Percentiles rank a stretch among this genome's conserved stretches.
Evolutionary conservation across 1,140 invertebrate species (phyloP).

Genomic region (Drosophila elegans): DNA sequence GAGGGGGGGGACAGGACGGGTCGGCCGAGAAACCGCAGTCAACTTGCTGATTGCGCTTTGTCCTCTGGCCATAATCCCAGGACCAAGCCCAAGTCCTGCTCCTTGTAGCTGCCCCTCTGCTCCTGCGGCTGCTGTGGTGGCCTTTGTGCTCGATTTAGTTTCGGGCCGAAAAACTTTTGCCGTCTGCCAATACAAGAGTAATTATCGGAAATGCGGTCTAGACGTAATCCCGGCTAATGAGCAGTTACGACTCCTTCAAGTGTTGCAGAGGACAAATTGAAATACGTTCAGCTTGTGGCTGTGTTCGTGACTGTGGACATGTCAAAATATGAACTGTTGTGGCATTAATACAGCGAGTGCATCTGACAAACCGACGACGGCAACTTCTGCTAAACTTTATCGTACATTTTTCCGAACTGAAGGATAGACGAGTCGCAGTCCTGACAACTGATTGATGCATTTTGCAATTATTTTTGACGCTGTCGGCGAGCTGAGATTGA

Average conservation of each 20-base stretch:
- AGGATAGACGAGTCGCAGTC: constrained; percentile 42
- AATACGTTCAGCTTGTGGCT: constrained; percentile 16
- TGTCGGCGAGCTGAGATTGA: constrained; percentile 66
- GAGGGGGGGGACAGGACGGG: not conserved
- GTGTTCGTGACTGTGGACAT: constrained; percentile 17
- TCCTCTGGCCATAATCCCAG: constrained; percentile 57
- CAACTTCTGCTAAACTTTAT: constrained; percentile 43
- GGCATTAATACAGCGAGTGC: constrained; percentile 50
- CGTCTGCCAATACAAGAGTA: constrained; percentile 74
- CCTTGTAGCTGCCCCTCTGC: not conserved
- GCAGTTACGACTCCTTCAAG: constrained; percentile 58
- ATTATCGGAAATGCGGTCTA: constrained; percentile 81
- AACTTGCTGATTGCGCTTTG: constrained; percentile 75
- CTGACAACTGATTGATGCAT: constrained; percentile 80
- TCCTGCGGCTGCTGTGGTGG: constrained; percentile 55
- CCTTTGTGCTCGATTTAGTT: constrained; percentile 75
- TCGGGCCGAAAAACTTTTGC: constrained; percentile 66
- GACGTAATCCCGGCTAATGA: constrained; percentile 78
- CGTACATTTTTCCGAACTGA: constrained; percentile 10
- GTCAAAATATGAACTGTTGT: constrained; percentile 60
- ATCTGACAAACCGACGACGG: constrained; percentile 58
- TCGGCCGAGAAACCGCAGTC: constrained; percentile 56
- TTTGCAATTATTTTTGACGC: constrained; percentile 81
- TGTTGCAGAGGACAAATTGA: constrained; percentile 46
- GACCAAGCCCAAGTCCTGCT: constrained; percentile 3